Evolutionary conservation across 2,888 invertebrate species (phyloP), one percentile per base, ranked within the genome.

Genomic region (Agrilus mali): DNA sequence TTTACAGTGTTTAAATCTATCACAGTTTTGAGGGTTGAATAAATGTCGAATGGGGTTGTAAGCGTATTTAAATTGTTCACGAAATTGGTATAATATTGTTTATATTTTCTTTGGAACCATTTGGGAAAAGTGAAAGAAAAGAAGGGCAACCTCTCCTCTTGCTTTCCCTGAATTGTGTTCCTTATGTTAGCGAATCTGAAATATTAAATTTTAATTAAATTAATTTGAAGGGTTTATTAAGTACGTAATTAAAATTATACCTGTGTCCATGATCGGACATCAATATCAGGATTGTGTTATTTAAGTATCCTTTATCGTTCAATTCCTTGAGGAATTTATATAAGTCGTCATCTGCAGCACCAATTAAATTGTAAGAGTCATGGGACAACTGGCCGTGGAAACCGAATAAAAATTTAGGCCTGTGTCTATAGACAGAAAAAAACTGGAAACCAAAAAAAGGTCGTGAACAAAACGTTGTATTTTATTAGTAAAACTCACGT

Each of bases 211-310:
- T n/a, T n/a, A n/a, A n/a, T n/a, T n/a, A n/a, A n/a, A n/a, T n/a
- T n/a, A n/a, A n/a, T n/a, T n/a, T n/a, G n/a, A n/a, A n/a, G n/a
- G n/a, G n/a, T n/a, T n/a, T n/a, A n/a, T n/a, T n/a, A n/a, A n/a
- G n/a, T n/a, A n/a, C n/a, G n/a, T n/a, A 20, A 20, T 15, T n/a
- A 33, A 14, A 36, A 27, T 31, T 8, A 54, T 57, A 85, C 80
- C 87, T 80, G 49, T 85, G 82, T 0, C 95, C 95, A 63, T 96
- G 95, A 67, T 96, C 95, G 4, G 90, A 85, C 89, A 95, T 90
- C 3, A 95, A 60, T 42, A 95, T 78, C 0, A 96, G 65, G 49
- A 95, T 60, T 0, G 94, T 88, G 53, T 88, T 78, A 48, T 92
- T 79, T 14, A 92, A 67, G 33, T 77, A 66, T 0, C 80, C 80